These are phyloP conservation scores for Phyllostomus hastatus DNA, from an alignment of 2,113 vertebrate genomes.

Conservation along the genomic window DNA sequence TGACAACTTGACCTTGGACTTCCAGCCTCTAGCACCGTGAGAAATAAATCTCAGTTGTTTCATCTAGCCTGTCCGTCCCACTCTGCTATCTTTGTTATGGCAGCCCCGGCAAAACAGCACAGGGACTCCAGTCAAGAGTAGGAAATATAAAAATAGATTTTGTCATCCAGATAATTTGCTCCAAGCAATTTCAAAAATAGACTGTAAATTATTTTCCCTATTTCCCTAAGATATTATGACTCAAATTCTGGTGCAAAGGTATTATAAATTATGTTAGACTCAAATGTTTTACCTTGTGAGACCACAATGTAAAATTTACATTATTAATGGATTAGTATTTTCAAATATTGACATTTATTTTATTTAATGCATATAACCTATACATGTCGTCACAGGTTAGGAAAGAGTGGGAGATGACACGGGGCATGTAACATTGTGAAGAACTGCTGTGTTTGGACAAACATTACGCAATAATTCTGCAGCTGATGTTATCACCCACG, in stretches of 20 bases:
- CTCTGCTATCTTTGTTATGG: not conserved
- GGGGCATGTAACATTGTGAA: not conserved
- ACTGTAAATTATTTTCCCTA: not conserved
- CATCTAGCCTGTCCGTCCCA: rapidly evolving
- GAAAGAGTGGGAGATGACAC: not conserved
- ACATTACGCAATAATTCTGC: not conserved
- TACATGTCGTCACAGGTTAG: not conserved
- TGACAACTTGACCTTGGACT: not conserved
- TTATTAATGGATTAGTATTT: not conserved
- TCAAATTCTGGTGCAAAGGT: not conserved
- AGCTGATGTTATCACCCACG: not conserved
- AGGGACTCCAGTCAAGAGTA: not conserved
- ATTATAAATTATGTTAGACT: not conserved
- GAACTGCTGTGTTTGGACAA: not conserved
- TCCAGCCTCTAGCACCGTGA: not conserved
- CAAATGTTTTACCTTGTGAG: not conserved
- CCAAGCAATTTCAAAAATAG: conserved; percentile 2
- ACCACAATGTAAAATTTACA: not conserved
- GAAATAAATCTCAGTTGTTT: not conserved
- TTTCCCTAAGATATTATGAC: not conserved
- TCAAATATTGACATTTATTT: not conserved
- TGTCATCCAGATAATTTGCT: not conserved
- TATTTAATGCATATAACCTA: not conserved
- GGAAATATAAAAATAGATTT: not conserved
- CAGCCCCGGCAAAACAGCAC: not conserved